Conservation (phyloP, 2,888 invertebrate genomes). For the Leucophenga maculata region DNA sequence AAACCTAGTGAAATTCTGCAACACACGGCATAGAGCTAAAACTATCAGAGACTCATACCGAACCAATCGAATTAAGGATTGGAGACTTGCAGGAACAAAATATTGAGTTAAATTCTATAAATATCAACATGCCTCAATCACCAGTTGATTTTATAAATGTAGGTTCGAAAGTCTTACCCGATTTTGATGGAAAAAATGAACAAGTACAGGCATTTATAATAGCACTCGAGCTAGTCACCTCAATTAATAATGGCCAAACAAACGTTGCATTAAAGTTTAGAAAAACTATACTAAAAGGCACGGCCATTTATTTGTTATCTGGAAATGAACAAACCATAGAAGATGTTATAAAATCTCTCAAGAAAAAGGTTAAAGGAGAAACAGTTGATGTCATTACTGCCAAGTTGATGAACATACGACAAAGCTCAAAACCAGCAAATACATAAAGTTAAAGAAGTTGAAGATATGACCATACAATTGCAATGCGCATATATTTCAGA, state of each 20-base stretch:
- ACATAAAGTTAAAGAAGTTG: background rate
- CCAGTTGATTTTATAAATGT: background rate
- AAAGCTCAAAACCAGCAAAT: background rate
- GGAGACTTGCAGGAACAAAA: no score
- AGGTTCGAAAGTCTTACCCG: background rate
- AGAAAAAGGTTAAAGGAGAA: background rate
- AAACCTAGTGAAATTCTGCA: no score
- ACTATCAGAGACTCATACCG: no score
- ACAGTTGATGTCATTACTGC: background rate
- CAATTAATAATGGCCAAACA: background rate
- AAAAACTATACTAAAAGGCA: conserved; percentile 21
- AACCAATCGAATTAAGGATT: no score
- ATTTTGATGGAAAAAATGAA: background rate
- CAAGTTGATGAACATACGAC: background rate
- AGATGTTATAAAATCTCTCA: background rate
- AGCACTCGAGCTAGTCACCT: background rate
- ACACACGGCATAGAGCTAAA: background rate
- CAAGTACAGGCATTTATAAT: background rate
- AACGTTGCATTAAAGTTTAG: background rate
- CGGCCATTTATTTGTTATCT: background rate
- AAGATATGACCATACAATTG: background rate
- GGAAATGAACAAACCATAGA: background rate
- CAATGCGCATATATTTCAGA: background rate
- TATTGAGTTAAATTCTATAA: no score
- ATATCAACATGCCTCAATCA: background rate